Evolutionary conservation across 2,797 vertebrate species (phyloP).

Genomic region (Xenentodon cancila): DNA sequence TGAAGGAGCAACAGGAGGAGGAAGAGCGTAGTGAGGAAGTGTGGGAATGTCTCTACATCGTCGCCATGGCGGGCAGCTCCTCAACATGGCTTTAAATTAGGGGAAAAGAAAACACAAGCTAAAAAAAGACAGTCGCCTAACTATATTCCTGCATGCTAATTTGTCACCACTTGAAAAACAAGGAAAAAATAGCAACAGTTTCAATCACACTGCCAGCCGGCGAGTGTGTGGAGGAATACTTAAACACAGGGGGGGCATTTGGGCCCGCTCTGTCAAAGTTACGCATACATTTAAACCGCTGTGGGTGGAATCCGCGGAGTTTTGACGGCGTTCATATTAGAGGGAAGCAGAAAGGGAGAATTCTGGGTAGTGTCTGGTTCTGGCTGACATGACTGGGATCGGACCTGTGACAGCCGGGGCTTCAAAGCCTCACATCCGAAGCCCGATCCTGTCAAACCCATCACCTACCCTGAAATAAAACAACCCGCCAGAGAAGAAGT

Average conservation of each 20-base stretch:
- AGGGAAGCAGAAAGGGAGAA: constrained; percentile 70
- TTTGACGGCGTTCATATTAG: constrained; percentile 68
- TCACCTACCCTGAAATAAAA: constrained; percentile 66
- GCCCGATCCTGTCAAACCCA: constrained; percentile 66
- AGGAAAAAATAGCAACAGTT: constrained; percentile 68
- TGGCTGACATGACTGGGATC: constrained; percentile 66
- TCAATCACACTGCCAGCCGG: constrained; percentile 64
- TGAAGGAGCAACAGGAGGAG: constrained; percentile 62
- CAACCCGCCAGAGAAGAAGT: constrained; percentile 57
- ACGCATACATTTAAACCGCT: constrained; percentile 67
- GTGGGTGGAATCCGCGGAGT: constrained; percentile 68
- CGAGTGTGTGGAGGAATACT: constrained; percentile 65
- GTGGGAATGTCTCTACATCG: constrained; percentile 76
- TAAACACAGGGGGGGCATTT: constrained; percentile 67
- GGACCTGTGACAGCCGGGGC: constrained; percentile 77
- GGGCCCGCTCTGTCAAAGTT: constrained; percentile 59
- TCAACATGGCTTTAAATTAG: constrained; percentile 80
- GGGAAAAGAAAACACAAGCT: constrained; percentile 78
- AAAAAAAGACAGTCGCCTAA: constrained; percentile 69
- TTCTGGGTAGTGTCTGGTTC: constrained; percentile 67
- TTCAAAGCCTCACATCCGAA: constrained; percentile 73
- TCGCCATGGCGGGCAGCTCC: constrained; percentile 67
- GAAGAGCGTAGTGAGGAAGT: constrained; percentile 63
- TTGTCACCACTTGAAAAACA: constrained; percentile 79
- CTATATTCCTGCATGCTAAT: constrained; percentile 77